Base-by-base conservation (phyloP, 2,888 invertebrate genomes). In the Hemaris fuciformis region DNA sequence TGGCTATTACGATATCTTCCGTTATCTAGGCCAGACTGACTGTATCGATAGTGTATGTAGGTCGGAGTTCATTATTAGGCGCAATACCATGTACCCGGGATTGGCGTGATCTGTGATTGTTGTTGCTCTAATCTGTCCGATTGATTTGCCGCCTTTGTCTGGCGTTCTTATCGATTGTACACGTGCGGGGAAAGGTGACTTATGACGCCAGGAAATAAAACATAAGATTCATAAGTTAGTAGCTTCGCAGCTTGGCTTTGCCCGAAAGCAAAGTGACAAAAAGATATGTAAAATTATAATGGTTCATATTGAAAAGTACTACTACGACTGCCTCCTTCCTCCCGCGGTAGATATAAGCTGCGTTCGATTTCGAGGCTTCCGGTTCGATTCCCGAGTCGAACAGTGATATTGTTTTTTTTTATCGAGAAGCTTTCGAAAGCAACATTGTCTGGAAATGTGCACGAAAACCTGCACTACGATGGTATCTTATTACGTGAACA, bases 31-130 rank as follows among this genome's bases (percentile, higher is more conserved):
- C 80, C 88, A 88, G 86, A 86, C 87, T 68, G 69, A 75, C 76
- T 63, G 66, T 73, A 73, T 68, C 67, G 81, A 83, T 84, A 84
- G 70, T 68, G 67, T 53, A 85, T 81, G 64, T 82, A 66, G 88
- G 83, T 65, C 87, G 83, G 76, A 80, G 87, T 86, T 87, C 88
- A 84, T 74, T 79, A 84, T 87, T 87, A 87, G 85, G 81, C 88
- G 89, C 77, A 86, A 79, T 87, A 75, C 65, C 67, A 72, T 70
- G 64, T 65, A 71, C 68, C 64, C 63, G 65, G 75, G 76, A 76
- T 71, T 71, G 42, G 65, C 63, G 66, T 63, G 69, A 68, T 73
- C 38, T 60, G 48, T 27, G 48, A 42, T 60, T 27, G n/a, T 27
- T n/a, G 31, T n/a, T 59, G 31, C 22, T 2, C 38, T 25, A 42